phyloP scores from a whole-genome alignment of 2,113 vertebrate genomes.

The Colius striatus region DNA sequence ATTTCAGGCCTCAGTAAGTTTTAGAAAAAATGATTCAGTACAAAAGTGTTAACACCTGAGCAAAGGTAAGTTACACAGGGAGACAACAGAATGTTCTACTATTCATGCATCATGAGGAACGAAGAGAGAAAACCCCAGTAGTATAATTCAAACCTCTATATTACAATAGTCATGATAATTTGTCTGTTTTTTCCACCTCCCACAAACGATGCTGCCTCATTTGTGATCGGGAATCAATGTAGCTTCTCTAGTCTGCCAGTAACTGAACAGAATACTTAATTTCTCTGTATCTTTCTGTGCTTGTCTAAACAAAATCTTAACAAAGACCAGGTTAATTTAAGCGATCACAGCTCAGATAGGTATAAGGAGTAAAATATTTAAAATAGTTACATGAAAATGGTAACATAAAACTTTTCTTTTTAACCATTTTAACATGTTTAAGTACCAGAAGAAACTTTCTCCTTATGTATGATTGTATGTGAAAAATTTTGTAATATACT shows the following conservation, averaged over 20 bases:
- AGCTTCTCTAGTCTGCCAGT: not conserved
- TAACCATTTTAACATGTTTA: not conserved
- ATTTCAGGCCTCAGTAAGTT: not conserved
- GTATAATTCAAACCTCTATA: not conserved
- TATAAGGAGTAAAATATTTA: not conserved
- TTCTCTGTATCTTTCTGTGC: not conserved
- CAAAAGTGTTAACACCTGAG: not conserved
- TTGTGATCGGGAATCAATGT: not conserved
- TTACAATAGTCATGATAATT: not conserved
- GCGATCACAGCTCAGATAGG: not conserved
- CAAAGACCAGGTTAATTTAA: not conserved
- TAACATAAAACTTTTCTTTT: not conserved
- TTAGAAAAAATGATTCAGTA: not conserved
- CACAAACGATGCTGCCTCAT: not conserved
- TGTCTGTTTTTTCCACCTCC: not conserved
- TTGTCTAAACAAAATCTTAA: not conserved
- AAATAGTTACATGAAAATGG: not conserved
- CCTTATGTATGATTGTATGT: accelerated
- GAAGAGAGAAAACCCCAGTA: not conserved
- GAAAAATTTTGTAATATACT: not conserved
- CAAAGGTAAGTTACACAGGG: not conserved
- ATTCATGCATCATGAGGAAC: not conserved
- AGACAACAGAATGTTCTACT: not conserved
- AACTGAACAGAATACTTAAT: not conserved
- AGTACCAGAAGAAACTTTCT: not conserved